Evolutionary conservation across 2,113 vertebrate genomes (phyloP).

Genomic region (Ammospiza caudacuta): DNA sequence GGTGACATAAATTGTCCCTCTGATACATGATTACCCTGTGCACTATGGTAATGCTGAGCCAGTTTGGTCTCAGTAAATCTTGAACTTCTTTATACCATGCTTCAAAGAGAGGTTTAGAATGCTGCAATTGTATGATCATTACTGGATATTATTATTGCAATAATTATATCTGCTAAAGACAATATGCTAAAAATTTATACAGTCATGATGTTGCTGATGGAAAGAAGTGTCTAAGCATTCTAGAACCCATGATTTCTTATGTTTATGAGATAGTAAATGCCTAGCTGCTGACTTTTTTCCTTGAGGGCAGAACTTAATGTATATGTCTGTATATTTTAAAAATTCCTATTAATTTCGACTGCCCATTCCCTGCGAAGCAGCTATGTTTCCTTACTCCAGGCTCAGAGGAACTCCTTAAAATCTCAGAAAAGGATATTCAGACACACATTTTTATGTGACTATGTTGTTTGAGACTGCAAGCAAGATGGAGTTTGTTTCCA

Average conservation of each 20-base stretch:
- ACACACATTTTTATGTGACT: background rate
- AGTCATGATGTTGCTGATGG: background rate
- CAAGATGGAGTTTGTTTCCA: background rate
- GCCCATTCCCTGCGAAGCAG: background rate
- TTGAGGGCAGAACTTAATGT: background rate
- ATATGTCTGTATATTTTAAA: background rate
- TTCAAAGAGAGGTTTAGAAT: background rate
- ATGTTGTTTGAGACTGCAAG: background rate
- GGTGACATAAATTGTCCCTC: background rate
- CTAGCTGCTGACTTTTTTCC: background rate
- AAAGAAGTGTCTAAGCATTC: background rate
- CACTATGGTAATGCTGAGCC: background rate
- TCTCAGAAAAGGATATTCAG: background rate
- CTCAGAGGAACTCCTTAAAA: background rate
- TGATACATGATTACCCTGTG: background rate
- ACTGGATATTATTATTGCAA: background rate
- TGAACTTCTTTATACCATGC: background rate
- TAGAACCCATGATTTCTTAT: background rate
- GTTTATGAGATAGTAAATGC: background rate
- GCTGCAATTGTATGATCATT: background rate
- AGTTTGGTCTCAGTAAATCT: background rate
- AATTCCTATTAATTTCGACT: background rate
- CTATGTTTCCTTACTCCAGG: accelerated
- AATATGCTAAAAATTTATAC: background rate
- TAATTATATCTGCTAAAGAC: background rate